These are phyloP conservation scores for Arremon brunneinucha DNA, from an alignment of 2,797 vertebrate species.

Conservation along the genomic window DNA sequence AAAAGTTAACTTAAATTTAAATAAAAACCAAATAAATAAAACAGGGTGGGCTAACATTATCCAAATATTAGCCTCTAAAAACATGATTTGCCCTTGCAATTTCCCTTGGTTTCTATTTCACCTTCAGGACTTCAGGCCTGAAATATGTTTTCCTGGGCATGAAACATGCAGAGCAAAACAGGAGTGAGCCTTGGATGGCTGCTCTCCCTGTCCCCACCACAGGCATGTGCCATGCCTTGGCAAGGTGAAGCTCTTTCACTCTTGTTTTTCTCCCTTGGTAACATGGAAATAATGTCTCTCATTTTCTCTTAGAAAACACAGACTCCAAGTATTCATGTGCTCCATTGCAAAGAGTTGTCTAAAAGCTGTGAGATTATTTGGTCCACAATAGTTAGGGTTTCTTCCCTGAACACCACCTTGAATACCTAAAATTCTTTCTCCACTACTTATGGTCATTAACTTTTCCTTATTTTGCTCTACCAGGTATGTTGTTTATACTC, in stretches of 20 bases:
- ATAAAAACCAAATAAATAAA: not conserved
- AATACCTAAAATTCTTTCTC: not conserved
- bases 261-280: not conserved
- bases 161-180: not conserved
- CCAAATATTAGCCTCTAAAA: not conserved
- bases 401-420: not conserved
- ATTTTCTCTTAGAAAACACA: not conserved
- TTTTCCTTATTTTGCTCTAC: not conserved
- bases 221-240: accelerated
- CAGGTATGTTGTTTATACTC: not conserved
- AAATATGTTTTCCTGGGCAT: not conserved
- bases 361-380: not conserved
- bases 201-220: not conserved
- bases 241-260: accelerated
- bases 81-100: not conserved
- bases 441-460: not conserved
- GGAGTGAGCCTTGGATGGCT: not conserved
- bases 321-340: not conserved
- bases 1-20: not conserved
- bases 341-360: not conserved
- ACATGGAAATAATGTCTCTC: not conserved
- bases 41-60: not conserved
- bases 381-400: not conserved
- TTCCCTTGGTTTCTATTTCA: not conserved
- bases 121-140: not conserved